phyloP scores from a whole-genome alignment of 1,140 invertebrate species.

The Delia radicum region DNA sequence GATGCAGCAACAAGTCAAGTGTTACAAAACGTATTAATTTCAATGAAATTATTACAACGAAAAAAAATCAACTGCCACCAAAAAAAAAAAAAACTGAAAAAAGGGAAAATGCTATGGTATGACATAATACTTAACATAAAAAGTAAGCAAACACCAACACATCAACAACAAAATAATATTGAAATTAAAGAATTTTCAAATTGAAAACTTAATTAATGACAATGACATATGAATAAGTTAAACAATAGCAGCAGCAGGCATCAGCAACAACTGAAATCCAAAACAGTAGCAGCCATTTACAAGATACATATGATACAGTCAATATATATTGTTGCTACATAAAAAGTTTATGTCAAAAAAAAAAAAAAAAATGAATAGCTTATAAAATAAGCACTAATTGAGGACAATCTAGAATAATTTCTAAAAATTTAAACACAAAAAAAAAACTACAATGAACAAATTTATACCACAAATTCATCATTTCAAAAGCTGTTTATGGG shows the following conservation, averaged over 20 bases:
- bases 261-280: neutral
- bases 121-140: neutral
- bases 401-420: neutral
- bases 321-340: neutral
- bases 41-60: neutral
- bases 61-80: neutral
- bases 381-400: neutral
- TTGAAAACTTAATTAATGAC: slow-evolving; percentile 5
- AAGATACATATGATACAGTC: neutral
- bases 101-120: neutral
- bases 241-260: neutral
- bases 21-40: slow-evolving; percentile 2
- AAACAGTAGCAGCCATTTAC: neutral
- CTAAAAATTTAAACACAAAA: no score
- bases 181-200: neutral
- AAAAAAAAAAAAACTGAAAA: neutral
- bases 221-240: slow-evolving; percentile 4
- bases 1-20: neutral
- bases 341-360: neutral
- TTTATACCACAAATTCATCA: no score
- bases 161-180: neutral
- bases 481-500: no score
- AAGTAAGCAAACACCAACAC: neutral
- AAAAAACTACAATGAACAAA: no score
- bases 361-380: neutral